Base-by-base conservation (phyloP, 2,797 vertebrate species). In the Oreortyx pictus region DNA sequence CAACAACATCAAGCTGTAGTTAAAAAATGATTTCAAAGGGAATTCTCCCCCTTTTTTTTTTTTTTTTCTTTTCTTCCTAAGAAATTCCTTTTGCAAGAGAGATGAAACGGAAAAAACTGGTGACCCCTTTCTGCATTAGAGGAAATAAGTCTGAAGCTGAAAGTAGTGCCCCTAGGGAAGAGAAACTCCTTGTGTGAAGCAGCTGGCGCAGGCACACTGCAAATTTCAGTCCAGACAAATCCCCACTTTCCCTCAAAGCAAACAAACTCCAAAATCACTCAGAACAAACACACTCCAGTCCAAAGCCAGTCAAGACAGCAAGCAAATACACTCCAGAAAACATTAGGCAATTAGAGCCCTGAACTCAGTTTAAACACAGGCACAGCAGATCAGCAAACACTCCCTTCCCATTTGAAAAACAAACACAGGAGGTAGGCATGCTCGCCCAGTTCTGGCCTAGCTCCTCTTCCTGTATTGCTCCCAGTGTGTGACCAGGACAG, bases 311-410 rank as follows among this genome's bases (percentile, higher is more conserved):
- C 84, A 93, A 92, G 88, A 67, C 94, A 92, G 88, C 82, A 94
- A 92, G 88, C 65, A 96, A 96, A 95, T 35, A 95, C 79, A 88
- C 92, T 94, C 86, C 44, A 93, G 86, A 96, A 94, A 95, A 87
- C 87, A 90, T n/a, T 57, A 92, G 60, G 64, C 92, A 95, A 96
- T 95, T 96, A 94, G 76, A 74, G 8, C 84, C 44, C 46, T 86
- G 64, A 93, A 95, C 60, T 90, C 93, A 95, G 88, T 93, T 94
- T 91, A 96, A 95, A 96, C 90, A 96, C 35, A 84, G 61, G 43
- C 91, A 93, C 49, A 89, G 79, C 29, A 71, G 74, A 92, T 94
- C 74, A 75, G 86, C 90, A 96, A 96, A 96, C 88, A 90, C 24
- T 84, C 62, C 43, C n/a, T 87, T 93, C 31, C 25, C 57, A 72